Base-by-base conservation (phyloP, 2,888 invertebrate species). In the Parnassius mnemosyne region DNA sequence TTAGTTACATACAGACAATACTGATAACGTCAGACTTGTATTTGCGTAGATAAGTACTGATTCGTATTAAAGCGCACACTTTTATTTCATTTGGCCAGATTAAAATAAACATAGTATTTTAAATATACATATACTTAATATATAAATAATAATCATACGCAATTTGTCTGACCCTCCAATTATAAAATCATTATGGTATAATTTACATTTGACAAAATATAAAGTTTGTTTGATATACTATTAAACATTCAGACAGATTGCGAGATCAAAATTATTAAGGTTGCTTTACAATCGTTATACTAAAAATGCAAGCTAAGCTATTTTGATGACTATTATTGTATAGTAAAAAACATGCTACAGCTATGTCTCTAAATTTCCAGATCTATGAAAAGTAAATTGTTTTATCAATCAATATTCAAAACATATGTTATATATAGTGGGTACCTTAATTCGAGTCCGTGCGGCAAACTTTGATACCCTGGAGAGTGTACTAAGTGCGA, bases 401-500 rank as follows among this genome's bases (percentile, higher is more conserved):
- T 57, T 13, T 12, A 51, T 51, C 5, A 10, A 34, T 61, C 16
- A 16, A 52, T 41, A 53, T 53, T 20, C 9, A 11, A 51, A 43
- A 25, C 53, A 3, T 12, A 20, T 16, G 13, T 34, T 34, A 34
- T 7, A 34, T 7, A 34, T 34, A 34, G 34, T 34, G 12, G 41
- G 42, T 84, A 94, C 94, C 93, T 97, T 96, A 80, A 96, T 94
- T 75, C 96, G 93, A 61, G 97, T 96, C 75, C 95, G 93, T 66
- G 96, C 94, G 51, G 97, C 97, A 84, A 96, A 95, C 93, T 96
- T 97, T 80, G 97, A 96, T 69, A 97, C 98, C 92, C 97, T 97
- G 73, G 97, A 96, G 71, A 98, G 92, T 64, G 97, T 97, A 76
- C 97, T 97, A 77, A 96, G 94, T 75, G 95, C 95, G 66, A 97